Base-by-base conservation (phyloP, 1,140 invertebrate genomes). In the Bombus waltoni region DNA sequence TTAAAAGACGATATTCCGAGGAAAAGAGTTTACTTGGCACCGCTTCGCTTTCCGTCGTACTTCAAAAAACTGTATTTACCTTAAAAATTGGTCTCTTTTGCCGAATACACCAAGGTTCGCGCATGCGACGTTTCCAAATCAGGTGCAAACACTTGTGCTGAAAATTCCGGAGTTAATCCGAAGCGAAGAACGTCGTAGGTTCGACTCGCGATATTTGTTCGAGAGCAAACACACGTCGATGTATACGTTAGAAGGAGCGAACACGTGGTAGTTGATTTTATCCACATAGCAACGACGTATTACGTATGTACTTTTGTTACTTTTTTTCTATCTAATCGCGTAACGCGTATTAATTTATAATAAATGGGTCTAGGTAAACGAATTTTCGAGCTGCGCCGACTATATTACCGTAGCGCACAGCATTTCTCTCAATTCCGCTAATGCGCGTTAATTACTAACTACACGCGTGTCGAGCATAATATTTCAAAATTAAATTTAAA, bases 1-100 rank as follows among this genome's bases (percentile, higher is more conserved):
- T 5, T 15, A 35, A 47, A 68, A 88, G 75, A 71, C 72, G 84
- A 82, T 75, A 53, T 79, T 79, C 28, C 38, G 13, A 25, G 13
- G 57, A 40, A 28, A 18, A 40, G 53, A 40, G 66, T 70, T 79
- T 83, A 70, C 47, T 22, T 66, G 57, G 18, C 47, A 53, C 53
- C 76, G 66, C 62, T 68, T 66, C 42, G 47, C 47, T 53, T 53
- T 22, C 47, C 47, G 47, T 22, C 47, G 44, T 38, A 9, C 18
- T 38, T 40, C 38, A 18, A 8, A 18, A 35, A 81, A 66, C 44
- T 65, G 44, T 70, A 8, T 80, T 70, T 70, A 11, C 44, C 35
- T 53, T 44, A 44, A 47, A 44, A 53, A 80, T 78, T 78, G 59
- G 57, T 78, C 59, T 25, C 44, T 35, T 80, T 28, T 70, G 32